These are phyloP conservation scores for Nemapogon koenigi DNA, from an alignment of 2,888 invertebrate species.

Conservation along the genomic window DNA sequence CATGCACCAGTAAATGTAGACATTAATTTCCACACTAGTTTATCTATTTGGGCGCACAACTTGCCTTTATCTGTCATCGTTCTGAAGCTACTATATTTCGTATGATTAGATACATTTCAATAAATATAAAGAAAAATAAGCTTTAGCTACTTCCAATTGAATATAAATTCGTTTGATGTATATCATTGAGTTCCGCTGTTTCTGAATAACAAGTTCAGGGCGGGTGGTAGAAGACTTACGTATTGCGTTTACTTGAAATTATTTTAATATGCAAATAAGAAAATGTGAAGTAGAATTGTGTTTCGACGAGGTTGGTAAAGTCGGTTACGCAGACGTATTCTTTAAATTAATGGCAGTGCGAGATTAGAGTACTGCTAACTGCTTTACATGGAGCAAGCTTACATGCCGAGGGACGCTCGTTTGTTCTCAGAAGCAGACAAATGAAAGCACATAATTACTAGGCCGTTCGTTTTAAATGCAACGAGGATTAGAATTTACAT, in stretches of 20 bases:
- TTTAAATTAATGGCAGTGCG: conserved; percentile 60
- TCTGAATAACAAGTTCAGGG: conserved; percentile 12
- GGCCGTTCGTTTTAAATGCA: conserved; percentile 31
- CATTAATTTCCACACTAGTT: conserved; percentile 66
- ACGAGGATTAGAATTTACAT: not conserved
- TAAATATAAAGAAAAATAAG: conserved; percentile 22
- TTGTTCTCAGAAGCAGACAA: conserved; percentile 59
- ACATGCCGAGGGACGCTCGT: conserved; percentile 45
- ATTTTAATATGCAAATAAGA: conserved; percentile 66
- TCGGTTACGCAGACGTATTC: conserved; percentile 60
- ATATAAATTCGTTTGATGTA: conserved; percentile 26
- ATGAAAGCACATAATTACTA: conserved; percentile 65
- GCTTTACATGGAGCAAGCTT: conserved; percentile 59
- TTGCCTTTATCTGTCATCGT: conserved; percentile 61
- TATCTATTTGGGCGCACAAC: conserved; percentile 63
- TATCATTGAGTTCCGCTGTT: not conserved
- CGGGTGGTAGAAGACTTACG: conserved; percentile 49
- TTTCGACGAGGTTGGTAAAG: conserved; percentile 53
- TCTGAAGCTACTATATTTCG: conserved; percentile 9
- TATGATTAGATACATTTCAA: conserved; percentile 15
- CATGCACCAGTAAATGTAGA: conserved; percentile 66
- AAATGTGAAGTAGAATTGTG: conserved; percentile 61
- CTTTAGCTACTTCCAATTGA: conserved; percentile 23
- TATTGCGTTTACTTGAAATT: conserved; percentile 63
- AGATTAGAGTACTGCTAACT: conserved; percentile 63